Evolutionary conservation across 2,797 vertebrate genomes (phyloP).

Genomic region (Falco novaeseelandiae): DNA sequence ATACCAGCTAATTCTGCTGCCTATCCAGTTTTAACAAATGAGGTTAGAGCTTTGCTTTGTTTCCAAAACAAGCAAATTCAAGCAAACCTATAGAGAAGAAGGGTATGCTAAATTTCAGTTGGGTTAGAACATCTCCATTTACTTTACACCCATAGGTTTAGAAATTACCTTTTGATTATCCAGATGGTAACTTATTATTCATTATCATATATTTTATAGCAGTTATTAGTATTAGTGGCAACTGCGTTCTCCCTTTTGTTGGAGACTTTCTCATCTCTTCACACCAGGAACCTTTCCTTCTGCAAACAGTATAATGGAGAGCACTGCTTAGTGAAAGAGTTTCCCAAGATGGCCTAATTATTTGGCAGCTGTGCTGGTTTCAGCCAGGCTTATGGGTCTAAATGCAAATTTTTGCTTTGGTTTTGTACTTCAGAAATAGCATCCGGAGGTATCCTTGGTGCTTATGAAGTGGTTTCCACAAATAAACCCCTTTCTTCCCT

Average conservation of each 20-base stretch:
- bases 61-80: constrained; percentile 39
- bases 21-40: constrained; percentile 28
- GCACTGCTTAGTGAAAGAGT: not conserved
- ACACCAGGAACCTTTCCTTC: not conserved
- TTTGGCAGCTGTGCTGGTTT: not conserved
- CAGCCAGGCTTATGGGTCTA: not conserved
- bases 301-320: not conserved
- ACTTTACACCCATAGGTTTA: not conserved
- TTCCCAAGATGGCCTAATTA: not conserved
- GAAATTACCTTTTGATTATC: not conserved
- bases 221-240: not conserved
- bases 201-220: not conserved
- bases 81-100: constrained; percentile 1
- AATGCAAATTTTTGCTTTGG: not conserved
- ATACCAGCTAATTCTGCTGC: constrained; percentile 4
- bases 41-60: constrained; percentile 51
- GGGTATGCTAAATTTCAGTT: not conserved
- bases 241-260: not conserved
- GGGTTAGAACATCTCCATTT: not conserved
- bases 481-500: not conserved
- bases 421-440: not conserved
- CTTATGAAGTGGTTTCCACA: not conserved
- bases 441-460: not conserved
- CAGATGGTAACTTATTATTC: not conserved
- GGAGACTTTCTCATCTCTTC: not conserved